Conservation (phyloP, 1,140 invertebrate species). For the Chlorops oryzae region DNA sequence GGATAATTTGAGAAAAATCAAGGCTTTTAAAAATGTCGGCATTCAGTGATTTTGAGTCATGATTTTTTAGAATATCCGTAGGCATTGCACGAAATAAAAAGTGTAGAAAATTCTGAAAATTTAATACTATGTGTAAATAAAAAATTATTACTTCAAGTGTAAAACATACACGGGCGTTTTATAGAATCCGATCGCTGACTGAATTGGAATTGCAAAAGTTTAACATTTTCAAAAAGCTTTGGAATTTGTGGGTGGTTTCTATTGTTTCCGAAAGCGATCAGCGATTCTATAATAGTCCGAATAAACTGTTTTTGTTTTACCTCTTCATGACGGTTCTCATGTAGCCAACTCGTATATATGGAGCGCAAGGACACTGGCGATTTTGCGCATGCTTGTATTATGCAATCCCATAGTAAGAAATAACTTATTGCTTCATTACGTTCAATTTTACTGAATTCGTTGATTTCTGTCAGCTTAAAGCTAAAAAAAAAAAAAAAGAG, state of each 20-base stretch:
- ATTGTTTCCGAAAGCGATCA: no score
- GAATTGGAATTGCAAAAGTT: no score
- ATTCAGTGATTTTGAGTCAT: conserved; percentile 35
- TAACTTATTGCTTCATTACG: conserved; percentile 49
- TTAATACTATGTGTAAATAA: conserved; percentile 1
- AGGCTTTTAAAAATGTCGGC: conserved; percentile 35
- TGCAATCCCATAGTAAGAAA: conserved; percentile 66
- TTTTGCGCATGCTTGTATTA: conserved; percentile 63
- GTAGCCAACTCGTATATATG: conserved; percentile 64
- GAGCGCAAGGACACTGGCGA: conserved; percentile 62
- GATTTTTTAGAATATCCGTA: conserved; percentile 42
- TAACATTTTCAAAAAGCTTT: no score
- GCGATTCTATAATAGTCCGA: no score
- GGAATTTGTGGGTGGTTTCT: no score
- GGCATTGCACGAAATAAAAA: conserved; percentile 45
- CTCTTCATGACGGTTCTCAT: conserved; percentile 50
- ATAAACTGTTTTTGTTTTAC: no score
- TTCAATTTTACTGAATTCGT: conserved; percentile 32
- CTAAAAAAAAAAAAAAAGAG: conserved; percentile 11
- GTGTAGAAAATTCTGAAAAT: conserved; percentile 36
- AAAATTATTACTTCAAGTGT: conserved; percentile 1
- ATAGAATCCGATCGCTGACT: no score
- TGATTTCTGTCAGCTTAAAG: conserved; percentile 38
- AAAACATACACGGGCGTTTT: no score
- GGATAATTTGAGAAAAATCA: conserved; percentile 31